These are phyloP conservation scores for Oncorhynchus tshawytscha DNA, from an alignment of 2,113 vertebrate genomes.

Conservation along the genomic window DNA sequence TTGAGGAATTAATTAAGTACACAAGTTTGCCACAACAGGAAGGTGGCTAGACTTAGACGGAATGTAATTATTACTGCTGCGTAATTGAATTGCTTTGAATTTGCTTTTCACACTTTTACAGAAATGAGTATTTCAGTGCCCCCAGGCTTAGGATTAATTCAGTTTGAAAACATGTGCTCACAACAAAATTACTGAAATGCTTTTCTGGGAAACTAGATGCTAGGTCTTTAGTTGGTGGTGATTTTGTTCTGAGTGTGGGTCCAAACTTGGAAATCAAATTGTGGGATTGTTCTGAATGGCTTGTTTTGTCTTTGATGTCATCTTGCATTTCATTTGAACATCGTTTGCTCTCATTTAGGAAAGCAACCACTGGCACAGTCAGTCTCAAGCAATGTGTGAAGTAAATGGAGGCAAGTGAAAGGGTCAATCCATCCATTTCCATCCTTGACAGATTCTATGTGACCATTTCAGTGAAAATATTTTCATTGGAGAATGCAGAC, in stretches of 20 bases:
- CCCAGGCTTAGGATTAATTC: slow-evolving; percentile 6
- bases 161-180: background rate
- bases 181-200: background rate
- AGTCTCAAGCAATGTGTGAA: background rate
- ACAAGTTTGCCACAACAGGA: slow-evolving; percentile 37
- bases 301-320: background rate
- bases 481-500: background rate
- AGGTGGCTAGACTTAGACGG: slow-evolving; percentile 26
- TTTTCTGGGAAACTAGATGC: background rate
- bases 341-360: background rate
- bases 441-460: background rate
- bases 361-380: background rate
- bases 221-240: no score
- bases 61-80: slow-evolving; percentile 32
- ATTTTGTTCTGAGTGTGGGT: background rate
- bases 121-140: background rate
- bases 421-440: background rate
- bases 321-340: background rate
- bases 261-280: background rate
- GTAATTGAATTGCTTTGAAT: slow-evolving; percentile 5
- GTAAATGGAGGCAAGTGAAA: background rate
- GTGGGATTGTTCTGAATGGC: background rate
- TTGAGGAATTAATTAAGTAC: slow-evolving; percentile 53
- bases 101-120: background rate
- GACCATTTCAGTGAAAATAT: background rate